Base-by-base conservation (phyloP, 92 coral and sea anemone genomes). In the Palythoa grandiflora region DNA sequence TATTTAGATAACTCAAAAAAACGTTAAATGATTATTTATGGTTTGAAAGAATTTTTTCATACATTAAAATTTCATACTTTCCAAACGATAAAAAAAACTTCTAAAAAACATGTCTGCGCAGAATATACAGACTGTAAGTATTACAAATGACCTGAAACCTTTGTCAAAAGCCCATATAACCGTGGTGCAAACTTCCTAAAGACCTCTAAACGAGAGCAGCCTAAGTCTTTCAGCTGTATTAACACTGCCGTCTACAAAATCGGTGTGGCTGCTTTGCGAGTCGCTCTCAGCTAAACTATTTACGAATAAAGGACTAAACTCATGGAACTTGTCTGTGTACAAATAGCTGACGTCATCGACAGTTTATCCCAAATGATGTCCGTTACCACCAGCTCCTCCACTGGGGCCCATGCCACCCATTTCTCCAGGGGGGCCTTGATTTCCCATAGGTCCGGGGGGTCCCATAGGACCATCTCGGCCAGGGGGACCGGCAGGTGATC, bases 401-500 rank as follows among this genome's bases (percentile, higher is more conserved):
- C 83, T 16, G 15, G 94, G 89, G 72, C 99, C 99, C 75, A 91
- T 89, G 2, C 87, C 81, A 12, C 98, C 98, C 95, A 90, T 90
- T 19, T 91, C 94, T 47, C 98, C 98, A 5, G 98, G 98, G 6
- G 98, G 96, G 48, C 98, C 98, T 86, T 92, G 98, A 17, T 90
- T 88, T 0, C 99, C 99, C 7, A 93, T 54, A n/a, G 99, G 96
- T 80, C 99, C 99, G 40, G 96, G 97, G 19, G 99, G 99, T 75
- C 99, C 99, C 86, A 91, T 90, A 28, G 99, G 99, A 11, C 99
- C 99, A 3, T 90, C 93, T 90, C 98, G 89, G 13, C 99, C 99
- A 16, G 99, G 93, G 28, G 99, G 98, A 48, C 99, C 99, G 10
- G 99, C 99, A 8, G 99, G 98, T 38, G 90, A 54, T 50, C 99